Conservation (phyloP, 2,113 vertebrate species). For the Brachyhypopomus occidentalis region DNA sequence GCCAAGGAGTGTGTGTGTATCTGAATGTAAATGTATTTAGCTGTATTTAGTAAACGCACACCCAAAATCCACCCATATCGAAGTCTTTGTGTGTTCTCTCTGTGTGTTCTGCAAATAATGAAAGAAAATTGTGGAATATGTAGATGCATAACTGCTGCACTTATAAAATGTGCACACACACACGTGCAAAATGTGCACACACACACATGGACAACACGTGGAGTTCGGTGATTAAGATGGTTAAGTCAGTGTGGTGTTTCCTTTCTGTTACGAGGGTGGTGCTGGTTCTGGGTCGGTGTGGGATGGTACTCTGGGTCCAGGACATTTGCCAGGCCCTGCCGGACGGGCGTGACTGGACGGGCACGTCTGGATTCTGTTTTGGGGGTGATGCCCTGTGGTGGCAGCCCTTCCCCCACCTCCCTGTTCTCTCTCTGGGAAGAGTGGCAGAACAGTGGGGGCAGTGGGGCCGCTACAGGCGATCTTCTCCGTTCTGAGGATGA, state of each 20-base stretch:
- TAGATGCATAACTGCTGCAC: not conserved
- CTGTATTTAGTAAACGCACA: not conserved
- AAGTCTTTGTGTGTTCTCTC: too few species aligned
- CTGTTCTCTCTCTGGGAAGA: conserved; percentile 48
- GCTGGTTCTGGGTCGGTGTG: conserved; percentile 3
- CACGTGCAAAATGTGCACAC: too few species aligned
- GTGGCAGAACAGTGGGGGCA: conserved; percentile 62
- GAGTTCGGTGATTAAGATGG: not conserved
- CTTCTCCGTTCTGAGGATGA: conserved; percentile 56
- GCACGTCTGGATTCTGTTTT: conserved; percentile 59
- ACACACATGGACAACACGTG: not conserved
- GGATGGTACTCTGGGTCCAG: conserved; percentile 5
- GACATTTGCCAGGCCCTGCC: not conserved
- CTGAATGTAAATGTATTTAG: not conserved
- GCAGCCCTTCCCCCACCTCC: conserved; percentile 51
- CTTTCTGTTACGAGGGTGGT: not conserved
- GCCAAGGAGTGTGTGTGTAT: not conserved
- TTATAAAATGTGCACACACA: not conserved
- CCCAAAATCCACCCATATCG: too few species aligned
- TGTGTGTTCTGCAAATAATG: too few species aligned
- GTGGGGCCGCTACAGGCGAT: conserved; percentile 59
- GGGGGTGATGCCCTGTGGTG: conserved; percentile 51
- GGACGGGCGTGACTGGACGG: conserved; percentile 44
- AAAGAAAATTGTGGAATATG: not conserved
- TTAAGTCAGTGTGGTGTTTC: too few species aligned